Percentiles rank a stretch among this genome's conserved stretches.
Conservation (phyloP, 1,140 invertebrate species). For the Temnothorax curvispinosus region DNA sequence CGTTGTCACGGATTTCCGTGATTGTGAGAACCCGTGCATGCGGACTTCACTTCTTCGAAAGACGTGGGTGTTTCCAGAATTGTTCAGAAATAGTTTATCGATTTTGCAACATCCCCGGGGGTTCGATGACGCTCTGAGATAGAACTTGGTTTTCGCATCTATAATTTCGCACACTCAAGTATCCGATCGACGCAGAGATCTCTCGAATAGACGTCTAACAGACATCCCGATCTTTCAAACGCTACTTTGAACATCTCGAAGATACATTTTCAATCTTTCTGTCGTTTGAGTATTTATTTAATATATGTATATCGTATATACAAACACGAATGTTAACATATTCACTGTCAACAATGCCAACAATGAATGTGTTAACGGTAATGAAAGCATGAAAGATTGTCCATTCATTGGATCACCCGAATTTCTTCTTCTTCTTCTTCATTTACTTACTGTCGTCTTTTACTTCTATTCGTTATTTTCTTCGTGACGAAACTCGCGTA, state of each 20-base stretch:
- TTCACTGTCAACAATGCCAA: background rate
- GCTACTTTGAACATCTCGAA: background rate
- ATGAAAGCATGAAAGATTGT: slow-evolving; percentile 11
- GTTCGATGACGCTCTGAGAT: slow-evolving; percentile 45
- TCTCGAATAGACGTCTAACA: background rate
- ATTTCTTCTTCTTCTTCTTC: background rate
- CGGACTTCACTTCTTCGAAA: slow-evolving; percentile 15
- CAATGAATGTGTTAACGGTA: slow-evolving; percentile 19
- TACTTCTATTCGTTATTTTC: background rate
- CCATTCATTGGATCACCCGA: background rate
- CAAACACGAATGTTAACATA: background rate
- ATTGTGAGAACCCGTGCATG: slow-evolving; percentile 43
- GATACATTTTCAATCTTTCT: background rate
- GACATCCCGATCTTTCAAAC: slow-evolving; percentile 1
- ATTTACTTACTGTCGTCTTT: slow-evolving; percentile 24
- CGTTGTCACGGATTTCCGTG: slow-evolving; percentile 54
- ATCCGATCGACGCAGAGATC: background rate
- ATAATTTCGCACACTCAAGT: slow-evolving; percentile 31
- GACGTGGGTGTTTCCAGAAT: slow-evolving; percentile 43
- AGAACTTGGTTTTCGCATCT: slow-evolving; percentile 34
- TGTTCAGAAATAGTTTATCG: slow-evolving; percentile 49
- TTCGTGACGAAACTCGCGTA: background rate
- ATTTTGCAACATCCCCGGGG: slow-evolving; percentile 35
- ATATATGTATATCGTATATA: background rate
- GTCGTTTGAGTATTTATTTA: background rate